phyloP scores from a whole-genome alignment of 2,797 vertebrate species.

The Acrossocheilus fasciatus region DNA sequence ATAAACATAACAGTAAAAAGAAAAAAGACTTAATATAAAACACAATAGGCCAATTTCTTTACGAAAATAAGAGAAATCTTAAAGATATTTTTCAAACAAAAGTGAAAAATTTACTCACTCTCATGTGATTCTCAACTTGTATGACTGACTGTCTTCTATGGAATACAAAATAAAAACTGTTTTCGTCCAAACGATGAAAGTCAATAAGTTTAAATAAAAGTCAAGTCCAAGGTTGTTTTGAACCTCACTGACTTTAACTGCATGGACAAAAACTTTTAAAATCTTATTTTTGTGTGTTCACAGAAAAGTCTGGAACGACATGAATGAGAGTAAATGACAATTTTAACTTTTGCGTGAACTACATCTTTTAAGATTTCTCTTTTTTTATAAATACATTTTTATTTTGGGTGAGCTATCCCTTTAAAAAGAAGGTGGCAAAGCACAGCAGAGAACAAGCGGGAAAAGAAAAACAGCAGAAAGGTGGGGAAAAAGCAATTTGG shows the following conservation, averaged over 20 bases:
- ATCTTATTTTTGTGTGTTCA: not conserved
- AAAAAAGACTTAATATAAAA: not conserved
- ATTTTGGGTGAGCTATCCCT: not conserved
- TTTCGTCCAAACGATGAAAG: not conserved
- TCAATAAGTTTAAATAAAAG: not conserved
- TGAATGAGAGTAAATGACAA: not conserved
- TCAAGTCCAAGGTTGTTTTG: not conserved
- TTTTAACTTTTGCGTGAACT: not conserved
- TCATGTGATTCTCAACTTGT: not conserved
- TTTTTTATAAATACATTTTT: not conserved
- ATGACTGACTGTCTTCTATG: not conserved
- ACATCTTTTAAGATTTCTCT: too few species aligned
- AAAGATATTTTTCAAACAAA: not conserved
- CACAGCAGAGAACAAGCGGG: not conserved
- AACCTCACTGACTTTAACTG: not conserved
- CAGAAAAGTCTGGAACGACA: not conserved
- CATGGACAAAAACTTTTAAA: not conserved
- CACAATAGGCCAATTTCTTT: not conserved
- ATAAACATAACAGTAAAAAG: not conserved
- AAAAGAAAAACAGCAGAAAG: not conserved
- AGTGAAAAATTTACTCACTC: not conserved
- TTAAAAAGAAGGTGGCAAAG: not conserved
- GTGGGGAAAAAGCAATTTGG: constrained; percentile 21
- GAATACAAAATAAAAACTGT: not conserved
- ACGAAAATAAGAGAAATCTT: not conserved